These are phyloP conservation scores for Cygnus buccinator DNA, from an alignment of 2,113 vertebrate genomes.

Conservation along the genomic window DNA sequence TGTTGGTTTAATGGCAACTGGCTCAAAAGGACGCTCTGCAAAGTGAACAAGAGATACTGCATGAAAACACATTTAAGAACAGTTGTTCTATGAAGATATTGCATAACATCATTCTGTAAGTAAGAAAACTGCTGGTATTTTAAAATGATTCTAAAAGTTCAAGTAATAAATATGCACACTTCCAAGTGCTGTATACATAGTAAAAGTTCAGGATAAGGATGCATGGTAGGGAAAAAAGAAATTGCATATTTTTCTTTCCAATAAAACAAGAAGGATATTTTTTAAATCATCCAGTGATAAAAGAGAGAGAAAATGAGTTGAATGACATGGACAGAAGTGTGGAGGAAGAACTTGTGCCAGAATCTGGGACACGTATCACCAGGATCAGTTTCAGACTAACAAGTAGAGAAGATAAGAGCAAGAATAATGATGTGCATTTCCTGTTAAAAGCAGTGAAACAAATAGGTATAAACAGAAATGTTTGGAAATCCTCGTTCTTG, in stretches of 20 bases:
- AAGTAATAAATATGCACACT: background rate
- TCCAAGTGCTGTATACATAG: background rate
- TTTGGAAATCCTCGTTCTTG: background rate
- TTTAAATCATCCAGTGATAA: background rate
- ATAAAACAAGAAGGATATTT: background rate
- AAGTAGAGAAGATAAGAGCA: background rate
- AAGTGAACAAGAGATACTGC: background rate
- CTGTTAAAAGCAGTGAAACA: background rate
- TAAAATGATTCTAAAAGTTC: background rate
- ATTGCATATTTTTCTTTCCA: background rate
- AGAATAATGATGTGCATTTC: background rate
- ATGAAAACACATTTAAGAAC: background rate
- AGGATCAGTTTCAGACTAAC: constrained; percentile 16
- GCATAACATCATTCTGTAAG: background rate
- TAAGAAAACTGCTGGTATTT: background rate
- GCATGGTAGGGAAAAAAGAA: background rate
- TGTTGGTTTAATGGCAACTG: background rate
- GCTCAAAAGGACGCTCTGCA: background rate
- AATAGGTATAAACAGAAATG: background rate
- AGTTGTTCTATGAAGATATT: background rate
- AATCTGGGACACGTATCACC: background rate
- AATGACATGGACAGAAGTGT: background rate
- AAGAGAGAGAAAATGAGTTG: background rate
- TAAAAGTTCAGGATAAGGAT: background rate
- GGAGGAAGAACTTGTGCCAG: background rate